A percentile compares a stretch with the other conserved stretches of the same genome.
phyloP scores from a whole-genome alignment of 2,797 vertebrate genomes.

The Spinus olivaceus region DNA sequence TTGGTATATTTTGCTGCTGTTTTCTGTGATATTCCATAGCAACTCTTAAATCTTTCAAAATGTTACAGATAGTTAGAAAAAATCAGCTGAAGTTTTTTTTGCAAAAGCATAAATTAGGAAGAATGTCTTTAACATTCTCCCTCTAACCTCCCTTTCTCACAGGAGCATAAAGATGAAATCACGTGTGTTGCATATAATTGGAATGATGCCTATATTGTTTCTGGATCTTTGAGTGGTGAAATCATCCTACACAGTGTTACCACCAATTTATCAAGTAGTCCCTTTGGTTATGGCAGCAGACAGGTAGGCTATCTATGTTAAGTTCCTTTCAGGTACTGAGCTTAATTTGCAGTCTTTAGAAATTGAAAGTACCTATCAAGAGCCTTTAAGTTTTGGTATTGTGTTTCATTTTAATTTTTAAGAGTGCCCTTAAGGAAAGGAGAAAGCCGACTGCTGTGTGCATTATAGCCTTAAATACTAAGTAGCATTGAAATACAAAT shows the following conservation, averaged over 20 bases:
- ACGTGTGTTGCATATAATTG: conserved; percentile 90
- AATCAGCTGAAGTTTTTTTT: not conserved
- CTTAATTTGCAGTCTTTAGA: not conserved
- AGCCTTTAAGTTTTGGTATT: not conserved
- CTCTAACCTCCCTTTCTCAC: not conserved
- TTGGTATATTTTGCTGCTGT: not conserved
- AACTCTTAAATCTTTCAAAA: not conserved
- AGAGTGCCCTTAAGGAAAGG: not conserved
- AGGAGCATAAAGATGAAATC: conserved; percentile 95
- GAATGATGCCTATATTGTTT: conserved; percentile 89
- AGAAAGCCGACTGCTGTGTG: not conserved
- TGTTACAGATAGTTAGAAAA: not conserved
- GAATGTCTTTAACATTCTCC: not conserved
- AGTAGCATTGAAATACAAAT: not conserved
- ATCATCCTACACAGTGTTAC: conserved; percentile 92
- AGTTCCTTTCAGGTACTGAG: not conserved
- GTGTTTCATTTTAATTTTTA: not conserved
- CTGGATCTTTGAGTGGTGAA: conserved; percentile 93
- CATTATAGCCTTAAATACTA: not conserved
- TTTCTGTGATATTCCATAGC: not conserved
- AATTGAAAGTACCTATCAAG: not conserved
- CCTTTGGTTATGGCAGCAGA: conserved; percentile 88
- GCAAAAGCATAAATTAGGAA: not conserved
- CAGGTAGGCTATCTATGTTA: conserved; percentile 76
- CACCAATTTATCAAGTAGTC: conserved; percentile 90